Conservation (phyloP, 2,888 invertebrate genomes). For the Gortyna flavago region DNA sequence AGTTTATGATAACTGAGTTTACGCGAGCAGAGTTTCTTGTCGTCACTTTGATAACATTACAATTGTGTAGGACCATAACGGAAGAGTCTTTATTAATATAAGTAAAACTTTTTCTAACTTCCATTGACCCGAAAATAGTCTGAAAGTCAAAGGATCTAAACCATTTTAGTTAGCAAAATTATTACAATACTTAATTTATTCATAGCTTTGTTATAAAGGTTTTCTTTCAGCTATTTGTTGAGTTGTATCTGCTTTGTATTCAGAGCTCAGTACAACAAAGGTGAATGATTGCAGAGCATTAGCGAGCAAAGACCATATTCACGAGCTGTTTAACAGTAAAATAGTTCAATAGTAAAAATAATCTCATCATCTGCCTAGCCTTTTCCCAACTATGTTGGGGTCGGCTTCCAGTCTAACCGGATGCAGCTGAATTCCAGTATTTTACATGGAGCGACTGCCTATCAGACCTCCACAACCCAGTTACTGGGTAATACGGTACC, state of each 20-base stretch:
- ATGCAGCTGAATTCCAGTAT: too few relatives aligned
- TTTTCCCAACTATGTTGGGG: too few relatives aligned
- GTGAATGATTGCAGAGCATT: conserved; percentile 8
- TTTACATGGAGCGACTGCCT: too few relatives aligned
- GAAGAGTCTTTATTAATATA: neutral
- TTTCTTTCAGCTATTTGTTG: conserved; percentile 6
- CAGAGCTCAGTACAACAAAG: neutral
- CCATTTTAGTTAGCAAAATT: neutral
- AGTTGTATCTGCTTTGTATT: conserved; percentile 1
- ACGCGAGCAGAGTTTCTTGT: conserved; percentile 1
- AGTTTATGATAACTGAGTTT: conserved; percentile 6
- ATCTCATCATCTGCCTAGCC: too few relatives aligned
- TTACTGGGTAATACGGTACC: too few relatives aligned
- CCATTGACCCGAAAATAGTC: neutral
- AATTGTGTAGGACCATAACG: neutral
- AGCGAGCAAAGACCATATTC: neutral
- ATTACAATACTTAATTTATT: neutral
- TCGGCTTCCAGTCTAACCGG: too few relatives aligned
- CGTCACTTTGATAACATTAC: conserved; percentile 8
- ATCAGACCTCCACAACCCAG: too few relatives aligned
- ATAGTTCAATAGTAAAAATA: neutral
- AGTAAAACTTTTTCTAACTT: neutral
- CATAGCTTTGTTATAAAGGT: neutral
- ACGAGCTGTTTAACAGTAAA: neutral
- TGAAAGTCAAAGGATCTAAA: neutral